A percentile compares a stretch with the other conserved stretches of the same genome.
Conservation (phyloP, 1,140 invertebrate species). For the Plectus sambesii region DNA sequence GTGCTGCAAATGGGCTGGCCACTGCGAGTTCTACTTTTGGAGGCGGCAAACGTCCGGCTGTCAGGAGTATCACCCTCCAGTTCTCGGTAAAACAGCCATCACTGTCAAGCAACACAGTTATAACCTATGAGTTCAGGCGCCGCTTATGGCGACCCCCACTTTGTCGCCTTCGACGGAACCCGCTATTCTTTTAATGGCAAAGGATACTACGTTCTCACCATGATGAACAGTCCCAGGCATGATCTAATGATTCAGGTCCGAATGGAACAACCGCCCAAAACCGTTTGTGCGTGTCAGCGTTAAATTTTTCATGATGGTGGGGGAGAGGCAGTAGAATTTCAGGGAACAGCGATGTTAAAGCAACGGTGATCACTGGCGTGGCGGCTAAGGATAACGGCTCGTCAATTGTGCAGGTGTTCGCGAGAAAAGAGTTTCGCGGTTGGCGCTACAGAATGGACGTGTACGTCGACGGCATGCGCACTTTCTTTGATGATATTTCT, state of each 20-base stretch:
- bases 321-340: conserved; percentile 41
- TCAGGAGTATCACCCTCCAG: conserved; percentile 80
- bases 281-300: conserved; percentile 21
- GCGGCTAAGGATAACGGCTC: conserved; percentile 62
- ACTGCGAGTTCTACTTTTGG: conserved; percentile 86
- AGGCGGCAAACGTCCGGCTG: conserved; percentile 83
- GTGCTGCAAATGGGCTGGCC: conserved; percentile 84
- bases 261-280: conserved; percentile 31
- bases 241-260: conserved; percentile 66
- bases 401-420: conserved; percentile 68
- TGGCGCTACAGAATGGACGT: conserved; percentile 84
- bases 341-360: conserved; percentile 53
- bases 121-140: no score
- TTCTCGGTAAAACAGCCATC: conserved; percentile 56
- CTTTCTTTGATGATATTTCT: conserved; percentile 64
- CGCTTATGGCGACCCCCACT: conserved; percentile 84
- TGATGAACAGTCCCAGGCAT: conserved; percentile 61
- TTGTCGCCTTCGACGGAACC: conserved; percentile 77
- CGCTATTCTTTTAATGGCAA: conserved; percentile 88
- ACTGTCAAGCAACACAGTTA: no score
- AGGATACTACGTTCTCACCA: conserved; percentile 78
- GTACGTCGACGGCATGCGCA: conserved; percentile 65
- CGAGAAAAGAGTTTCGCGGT: conserved; percentile 66
- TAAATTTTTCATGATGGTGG: neutral
- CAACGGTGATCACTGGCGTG: conserved; percentile 72